These are phyloP conservation scores for Colinus virginianus DNA, from an alignment of 2,113 vertebrate genomes.

Conservation along the genomic window DNA sequence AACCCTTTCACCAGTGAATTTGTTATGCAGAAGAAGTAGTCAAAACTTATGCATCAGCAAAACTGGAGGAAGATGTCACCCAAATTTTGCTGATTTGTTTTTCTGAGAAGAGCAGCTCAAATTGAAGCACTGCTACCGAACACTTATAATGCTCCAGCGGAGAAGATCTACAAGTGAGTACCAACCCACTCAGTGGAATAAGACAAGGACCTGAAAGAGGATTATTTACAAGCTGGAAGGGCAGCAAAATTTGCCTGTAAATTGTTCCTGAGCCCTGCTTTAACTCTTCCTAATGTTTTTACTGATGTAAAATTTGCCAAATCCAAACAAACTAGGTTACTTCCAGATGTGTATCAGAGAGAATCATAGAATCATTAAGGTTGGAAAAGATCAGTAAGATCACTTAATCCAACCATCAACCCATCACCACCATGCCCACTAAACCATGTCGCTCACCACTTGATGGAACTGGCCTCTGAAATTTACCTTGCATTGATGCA, in stretches of 20 bases:
- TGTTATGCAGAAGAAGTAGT: not conserved
- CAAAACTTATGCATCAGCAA: not conserved
- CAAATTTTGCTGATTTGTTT: not conserved
- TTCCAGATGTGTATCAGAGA: not conserved
- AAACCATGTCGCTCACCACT: no score
- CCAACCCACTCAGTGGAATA: not conserved
- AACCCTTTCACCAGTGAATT: not conserved
- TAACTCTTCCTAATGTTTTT: not conserved
- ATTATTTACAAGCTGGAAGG: not conserved
- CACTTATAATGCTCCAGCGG: not conserved
- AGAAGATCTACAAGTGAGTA: not conserved
- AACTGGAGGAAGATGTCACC: not conserved
- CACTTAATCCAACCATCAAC: no score
- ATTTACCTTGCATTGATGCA: not conserved
- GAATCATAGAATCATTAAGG: no score
- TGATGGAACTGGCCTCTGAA: not conserved
- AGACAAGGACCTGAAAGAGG: not conserved
- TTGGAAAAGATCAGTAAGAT: no score
- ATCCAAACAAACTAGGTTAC: not conserved
- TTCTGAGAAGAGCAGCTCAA: not conserved
- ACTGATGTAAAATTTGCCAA: not conserved
- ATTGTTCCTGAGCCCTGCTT: not conserved
- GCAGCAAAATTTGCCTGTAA: not conserved
- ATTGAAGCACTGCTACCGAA: not conserved
- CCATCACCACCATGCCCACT: no score